Evolutionary conservation across 2,888 invertebrate species (phyloP).

Genomic region (Sussaba pulchella): DNA sequence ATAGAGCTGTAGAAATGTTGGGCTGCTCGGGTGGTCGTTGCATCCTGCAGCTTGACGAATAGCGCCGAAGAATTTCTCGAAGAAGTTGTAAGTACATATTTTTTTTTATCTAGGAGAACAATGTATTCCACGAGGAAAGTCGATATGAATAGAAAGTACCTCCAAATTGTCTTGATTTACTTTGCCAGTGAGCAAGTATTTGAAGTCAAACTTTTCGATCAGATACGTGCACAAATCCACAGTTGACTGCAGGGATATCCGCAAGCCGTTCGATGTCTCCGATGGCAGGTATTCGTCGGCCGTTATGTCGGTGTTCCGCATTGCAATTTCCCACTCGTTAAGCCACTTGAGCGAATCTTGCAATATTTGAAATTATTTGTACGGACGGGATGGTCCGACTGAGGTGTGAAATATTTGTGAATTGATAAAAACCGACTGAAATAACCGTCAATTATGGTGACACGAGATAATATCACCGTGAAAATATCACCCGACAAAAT

Average conservation of each 20-base stretch:
- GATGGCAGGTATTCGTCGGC: constrained; percentile 25
- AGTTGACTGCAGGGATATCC: constrained; percentile 38
- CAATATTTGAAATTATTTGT: constrained; percentile 25
- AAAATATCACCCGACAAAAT: too few species aligned
- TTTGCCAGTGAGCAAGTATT: constrained; percentile 38
- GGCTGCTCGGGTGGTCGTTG: background rate
- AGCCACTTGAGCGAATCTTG: constrained; percentile 2
- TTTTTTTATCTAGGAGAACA: too few species aligned
- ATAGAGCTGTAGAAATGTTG: background rate
- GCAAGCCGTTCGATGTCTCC: constrained; percentile 29
- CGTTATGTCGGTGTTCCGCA: constrained; percentile 9
- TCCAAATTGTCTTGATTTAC: constrained; percentile 66
- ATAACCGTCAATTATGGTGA: too few species aligned
- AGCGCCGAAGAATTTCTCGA: background rate
- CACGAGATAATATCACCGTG: too few species aligned
- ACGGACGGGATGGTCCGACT: background rate
- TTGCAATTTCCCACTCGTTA: constrained; percentile 16
- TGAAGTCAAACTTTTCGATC: constrained; percentile 34
- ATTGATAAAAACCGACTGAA: background rate
- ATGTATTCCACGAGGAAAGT: too few species aligned
- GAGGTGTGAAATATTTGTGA: background rate
- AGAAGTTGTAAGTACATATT: background rate
- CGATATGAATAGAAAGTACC: constrained; percentile 28
- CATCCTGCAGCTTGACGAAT: constrained; percentile 2
- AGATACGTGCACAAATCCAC: constrained; percentile 56